A percentile compares a stretch with the other conserved stretches of the same genome.
These are phyloP conservation scores for Ennomos quercinarius DNA, from an alignment of 2,888 invertebrate species.

Conservation along the genomic window DNA sequence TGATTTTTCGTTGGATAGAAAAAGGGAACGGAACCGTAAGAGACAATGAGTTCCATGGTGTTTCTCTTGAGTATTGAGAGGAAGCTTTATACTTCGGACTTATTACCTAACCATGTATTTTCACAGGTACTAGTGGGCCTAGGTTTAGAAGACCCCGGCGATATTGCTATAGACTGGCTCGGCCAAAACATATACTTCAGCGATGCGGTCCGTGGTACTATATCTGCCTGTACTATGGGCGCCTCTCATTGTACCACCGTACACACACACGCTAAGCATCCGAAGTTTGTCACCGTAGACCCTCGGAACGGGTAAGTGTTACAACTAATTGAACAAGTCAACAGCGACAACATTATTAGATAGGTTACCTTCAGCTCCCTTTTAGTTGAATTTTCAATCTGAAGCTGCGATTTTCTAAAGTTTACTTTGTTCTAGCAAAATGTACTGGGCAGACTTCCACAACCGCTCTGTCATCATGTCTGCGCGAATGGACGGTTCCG, in stretches of 20 bases:
- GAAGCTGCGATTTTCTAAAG: not conserved
- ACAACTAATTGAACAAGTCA: too few relatives aligned
- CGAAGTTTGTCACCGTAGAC: constrained; percentile 89
- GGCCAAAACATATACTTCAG: constrained; percentile 94
- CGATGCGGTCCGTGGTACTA: constrained; percentile 88
- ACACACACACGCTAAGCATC: constrained; percentile 85
- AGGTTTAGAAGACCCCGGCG: constrained; percentile 90
- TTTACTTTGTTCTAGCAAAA: constrained; percentile 79
- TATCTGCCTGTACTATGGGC: constrained; percentile 90
- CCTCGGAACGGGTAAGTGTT: constrained; percentile 86
- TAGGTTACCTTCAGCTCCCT: too few relatives aligned
- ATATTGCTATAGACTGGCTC: constrained; percentile 91
- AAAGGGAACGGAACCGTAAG: too few relatives aligned
- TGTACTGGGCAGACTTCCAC: constrained; percentile 98
- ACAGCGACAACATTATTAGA: too few relatives aligned
- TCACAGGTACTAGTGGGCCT: constrained; percentile 85
- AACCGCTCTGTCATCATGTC: constrained; percentile 89
- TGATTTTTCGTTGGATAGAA: too few relatives aligned
- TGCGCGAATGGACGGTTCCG: constrained; percentile 94
- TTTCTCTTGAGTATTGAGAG: too few relatives aligned
- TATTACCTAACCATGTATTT: too few relatives aligned
- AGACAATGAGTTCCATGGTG: too few relatives aligned
- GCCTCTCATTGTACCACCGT: constrained; percentile 88
- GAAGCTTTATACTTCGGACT: too few relatives aligned
- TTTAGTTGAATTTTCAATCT: not conserved